Conservation (phyloP, 2,113 vertebrate genomes). For the Sigmodon hispidus region DNA sequence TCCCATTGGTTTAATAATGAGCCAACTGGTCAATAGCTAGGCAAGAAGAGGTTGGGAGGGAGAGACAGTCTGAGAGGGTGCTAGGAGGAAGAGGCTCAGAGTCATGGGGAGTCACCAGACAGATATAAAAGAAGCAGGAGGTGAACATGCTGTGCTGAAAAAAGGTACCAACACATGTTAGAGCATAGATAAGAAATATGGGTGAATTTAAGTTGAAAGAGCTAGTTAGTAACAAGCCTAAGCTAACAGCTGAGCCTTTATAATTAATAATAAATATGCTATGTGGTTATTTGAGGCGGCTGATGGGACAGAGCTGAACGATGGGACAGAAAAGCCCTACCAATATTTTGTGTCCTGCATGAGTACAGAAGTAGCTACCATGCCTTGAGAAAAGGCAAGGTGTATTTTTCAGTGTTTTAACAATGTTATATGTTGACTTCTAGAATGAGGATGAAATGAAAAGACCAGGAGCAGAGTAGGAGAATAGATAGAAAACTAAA, state of each 20-base stretch:
- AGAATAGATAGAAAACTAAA: background rate
- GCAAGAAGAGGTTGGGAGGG: background rate
- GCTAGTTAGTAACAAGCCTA: background rate
- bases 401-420: background rate
- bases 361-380: background rate
- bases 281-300: background rate
- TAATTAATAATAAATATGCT: background rate
- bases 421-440: background rate
- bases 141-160: background rate
- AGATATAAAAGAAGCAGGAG: background rate
- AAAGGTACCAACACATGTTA: background rate
- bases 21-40: background rate
- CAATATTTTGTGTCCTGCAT: background rate
- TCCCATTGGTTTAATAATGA: background rate
- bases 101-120: background rate
- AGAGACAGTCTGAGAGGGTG: background rate
- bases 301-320: background rate
- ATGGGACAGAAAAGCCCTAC: no score
- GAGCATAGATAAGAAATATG: background rate
- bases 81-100: background rate
- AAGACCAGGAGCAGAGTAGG: background rate
- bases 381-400: background rate
- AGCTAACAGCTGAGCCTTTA: background rate
- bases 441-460: background rate
- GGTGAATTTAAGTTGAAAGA: background rate